Evolutionary conservation across 2,888 invertebrate species (phyloP).

Genomic region (Hemaris fuciformis): DNA sequence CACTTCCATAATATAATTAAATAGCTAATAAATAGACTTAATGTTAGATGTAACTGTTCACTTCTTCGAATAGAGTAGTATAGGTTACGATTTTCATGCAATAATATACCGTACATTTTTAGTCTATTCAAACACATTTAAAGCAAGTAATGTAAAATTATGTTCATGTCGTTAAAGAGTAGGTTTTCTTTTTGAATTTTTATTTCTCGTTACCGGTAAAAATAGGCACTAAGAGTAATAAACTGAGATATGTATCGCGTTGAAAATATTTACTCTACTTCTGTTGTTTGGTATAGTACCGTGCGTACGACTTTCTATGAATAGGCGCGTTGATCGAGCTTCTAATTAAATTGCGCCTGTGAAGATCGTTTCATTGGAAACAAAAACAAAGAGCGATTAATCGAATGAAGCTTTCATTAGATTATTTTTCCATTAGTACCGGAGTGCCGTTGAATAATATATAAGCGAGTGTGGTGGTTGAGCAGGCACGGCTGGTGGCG

Average conservation of each 20-base stretch:
- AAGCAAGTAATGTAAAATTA: slow-evolving; percentile 4
- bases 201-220: neutral
- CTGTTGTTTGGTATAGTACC: neutral
- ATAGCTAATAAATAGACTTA: slow-evolving; percentile 7
- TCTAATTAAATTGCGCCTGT: slow-evolving; percentile 32
- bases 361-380: slow-evolving; percentile 38
- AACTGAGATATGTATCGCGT: neutral
- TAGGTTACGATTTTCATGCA: slow-evolving; percentile 4
- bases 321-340: slow-evolving; percentile 14
- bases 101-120: slow-evolving; percentile 1
- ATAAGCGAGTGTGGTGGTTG: slow-evolving; percentile 48
- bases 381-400: slow-evolving; percentile 61
- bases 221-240: neutral
- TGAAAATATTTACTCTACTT: neutral
- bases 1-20: slow-evolving; percentile 27
- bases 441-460: slow-evolving; percentile 60
- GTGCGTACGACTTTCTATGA: neutral
- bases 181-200: neutral
- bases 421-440: slow-evolving; percentile 62
- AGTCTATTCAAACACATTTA: slow-evolving; percentile 7
- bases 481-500: slow-evolving; percentile 47
- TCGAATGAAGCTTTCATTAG: slow-evolving; percentile 59
- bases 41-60: slow-evolving; percentile 1
- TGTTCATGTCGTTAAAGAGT: neutral
- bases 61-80: neutral